These are phyloP conservation scores for Aricia artaxerxes DNA, from an alignment of 2,888 invertebrate genomes.

Conservation along the genomic window DNA sequence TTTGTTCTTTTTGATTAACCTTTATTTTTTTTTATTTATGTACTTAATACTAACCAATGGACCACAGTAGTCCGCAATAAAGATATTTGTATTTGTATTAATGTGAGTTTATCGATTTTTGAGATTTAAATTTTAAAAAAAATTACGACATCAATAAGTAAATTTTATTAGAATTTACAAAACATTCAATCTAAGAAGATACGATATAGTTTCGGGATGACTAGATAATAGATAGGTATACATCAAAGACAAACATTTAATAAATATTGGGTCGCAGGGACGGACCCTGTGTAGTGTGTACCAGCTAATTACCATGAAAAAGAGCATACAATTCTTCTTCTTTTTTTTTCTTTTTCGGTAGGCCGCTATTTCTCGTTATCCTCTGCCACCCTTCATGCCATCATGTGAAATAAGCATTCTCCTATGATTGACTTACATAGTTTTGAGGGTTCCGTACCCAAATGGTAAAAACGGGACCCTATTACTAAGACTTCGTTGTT, in stretches of 20 bases:
- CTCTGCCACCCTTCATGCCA: no score
- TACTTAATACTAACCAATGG: no score
- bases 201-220: not conserved
- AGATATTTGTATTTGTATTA: no score
- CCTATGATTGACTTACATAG: not conserved
- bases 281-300: not conserved
- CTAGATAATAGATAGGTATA: constrained; percentile 11
- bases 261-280: not conserved
- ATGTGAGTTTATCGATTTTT: no score
- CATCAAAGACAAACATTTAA: constrained; percentile 7
- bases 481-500: no score
- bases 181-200: constrained; percentile 21
- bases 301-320: not conserved
- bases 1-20: no score
- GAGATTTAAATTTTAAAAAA: not conserved
- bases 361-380: not conserved
- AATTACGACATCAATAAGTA: not conserved
- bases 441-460: no score
- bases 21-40: no score
- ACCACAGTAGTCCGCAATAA: no score
- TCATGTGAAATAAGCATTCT: not conserved
- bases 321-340: not conserved
- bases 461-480: no score
- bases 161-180: constrained; percentile 19
- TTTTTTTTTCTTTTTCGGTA: no score